Evolutionary conservation across 2,797 vertebrate species (phyloP), one percentile per base, ranked within the genome.

Genomic region (Hoplostethus mediterraneus): DNA sequence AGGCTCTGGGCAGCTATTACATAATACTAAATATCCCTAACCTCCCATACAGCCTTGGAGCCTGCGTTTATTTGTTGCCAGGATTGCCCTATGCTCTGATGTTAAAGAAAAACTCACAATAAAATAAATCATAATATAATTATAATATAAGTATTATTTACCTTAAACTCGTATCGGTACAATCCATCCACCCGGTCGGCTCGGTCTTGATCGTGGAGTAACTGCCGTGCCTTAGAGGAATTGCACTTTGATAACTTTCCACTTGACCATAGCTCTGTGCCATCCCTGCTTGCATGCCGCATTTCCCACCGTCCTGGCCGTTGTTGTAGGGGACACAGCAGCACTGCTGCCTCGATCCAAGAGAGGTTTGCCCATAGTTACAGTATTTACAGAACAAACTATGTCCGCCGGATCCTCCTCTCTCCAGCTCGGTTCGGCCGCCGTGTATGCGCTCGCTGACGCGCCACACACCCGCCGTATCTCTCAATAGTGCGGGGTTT

Each of bases 211-310:
- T 76, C 0, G 68, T 47, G 45, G 90, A 33, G 31, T 79, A 84
- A 56, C 73, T 47, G 66, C 11, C 77, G 10, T 86, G 86, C 12
- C 79, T 82, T 67, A 81, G 85, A 16, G 82, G 63, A 21, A 63
- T 10, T 6, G 67, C 71, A 71, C 82, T 85, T 71, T 75, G 89
- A 87, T 90, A 92, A 90, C 89, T 89, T 90, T 91, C 89, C 89
- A 82, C 61, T 76, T 81, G 87, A 63, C 85, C 81, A 7, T 82
- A 90, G 1, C 68, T 81, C 2, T 77, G 89, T 55, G 79, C 74
- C 81, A 75, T 59, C 25, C 44, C 67, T 0, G 84, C 51, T 16
- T 55, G 64, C 33, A 51, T 3, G 72, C 12, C 77, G 59, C 71
- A 72, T 69, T 64, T 84, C 0, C 58, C 83, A 16, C 25, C 62